Evolutionary conservation across 2,113 vertebrate genomes (phyloP).

Genomic region (Jaculus jaculus): DNA sequence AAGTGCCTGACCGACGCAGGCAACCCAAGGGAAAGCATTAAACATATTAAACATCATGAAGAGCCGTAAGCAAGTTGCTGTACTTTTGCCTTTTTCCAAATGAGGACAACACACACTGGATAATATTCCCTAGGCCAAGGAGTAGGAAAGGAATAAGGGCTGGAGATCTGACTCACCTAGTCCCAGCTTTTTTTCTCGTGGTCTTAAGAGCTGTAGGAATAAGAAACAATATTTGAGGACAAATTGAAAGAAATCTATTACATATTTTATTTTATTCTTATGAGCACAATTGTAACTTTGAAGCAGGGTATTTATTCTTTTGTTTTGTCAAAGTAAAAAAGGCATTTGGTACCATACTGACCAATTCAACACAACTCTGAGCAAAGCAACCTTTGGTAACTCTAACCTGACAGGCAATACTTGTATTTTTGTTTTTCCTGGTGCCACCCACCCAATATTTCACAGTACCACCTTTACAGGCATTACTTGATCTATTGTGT

Average conservation of each 20-base stretch:
- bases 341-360: background rate
- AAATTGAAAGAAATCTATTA: constrained; percentile 3
- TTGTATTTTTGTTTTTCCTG: background rate
- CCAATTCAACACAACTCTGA: background rate
- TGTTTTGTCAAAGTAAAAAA: background rate
- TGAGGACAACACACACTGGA: background rate
- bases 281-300: background rate
- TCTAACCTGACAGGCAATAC: background rate
- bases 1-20: background rate
- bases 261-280: background rate
- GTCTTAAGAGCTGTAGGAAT: constrained; percentile 90
- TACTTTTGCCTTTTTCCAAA: background rate
- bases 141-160: background rate
- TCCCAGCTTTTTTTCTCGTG: constrained; percentile 92
- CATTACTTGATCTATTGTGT: background rate
- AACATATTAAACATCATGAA: constrained; percentile 16
- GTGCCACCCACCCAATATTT: background rate
- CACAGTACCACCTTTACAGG: background rate
- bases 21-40: constrained; percentile 1
- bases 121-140: background rate
- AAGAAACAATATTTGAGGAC: constrained; percentile 52
- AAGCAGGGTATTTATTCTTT: background rate
- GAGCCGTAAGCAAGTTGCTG: background rate
- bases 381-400: constrained; percentile 11
- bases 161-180: constrained; percentile 88